Evolutionary conservation across 1,140 invertebrate species (phyloP), one percentile per base, ranked within the genome.

Genomic region (Drosophila biarmipes): DNA sequence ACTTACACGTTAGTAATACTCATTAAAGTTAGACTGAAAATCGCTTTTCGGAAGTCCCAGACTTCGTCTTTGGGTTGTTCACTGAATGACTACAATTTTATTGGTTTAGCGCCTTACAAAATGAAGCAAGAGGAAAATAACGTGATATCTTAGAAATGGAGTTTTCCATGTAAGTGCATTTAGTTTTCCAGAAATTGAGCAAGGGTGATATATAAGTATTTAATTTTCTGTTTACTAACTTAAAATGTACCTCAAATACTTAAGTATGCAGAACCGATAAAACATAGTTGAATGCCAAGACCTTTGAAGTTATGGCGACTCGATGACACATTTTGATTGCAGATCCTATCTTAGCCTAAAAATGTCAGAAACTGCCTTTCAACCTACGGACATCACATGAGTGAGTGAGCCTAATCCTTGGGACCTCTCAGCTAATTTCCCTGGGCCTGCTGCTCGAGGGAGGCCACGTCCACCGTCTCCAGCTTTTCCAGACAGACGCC

Each of bases 391-490:
- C 57, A 72, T 62, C 68, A 49, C 66, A 52, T 58, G 31, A 51
- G 45, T 51, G 31, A 35, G 14, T 19, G 11, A 17, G 27, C 57
- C 15, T 24, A 31, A 40, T 62, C 57, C 62, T 31, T 4, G 4
- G 42, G 38, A 57, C 8, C 19, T 0, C 6, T 6, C 5, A 17
- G 19, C 29, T 15, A 40, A 19, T 67, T 67, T 5, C 43, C 53
- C 14, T 42, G 38, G 10, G 21, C 2, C 0, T 71, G 40, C 24
- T 74, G 17, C 1, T 85, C 76, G 7, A 51, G 11, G 0, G 17
- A 40, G 21, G 80, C 76, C 37, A 85, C 63, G 38, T 85, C 80
- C 62, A 85, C 49, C 6, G 80, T 78, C 12, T 82, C 80, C 29
- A 78, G 48, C 51, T 82, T 82, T 35, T 82, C 80, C 37, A 82